phyloP scores from a whole-genome alignment of 92 coral and sea anemone genomes.

The Pocillopora meandrina region DNA sequence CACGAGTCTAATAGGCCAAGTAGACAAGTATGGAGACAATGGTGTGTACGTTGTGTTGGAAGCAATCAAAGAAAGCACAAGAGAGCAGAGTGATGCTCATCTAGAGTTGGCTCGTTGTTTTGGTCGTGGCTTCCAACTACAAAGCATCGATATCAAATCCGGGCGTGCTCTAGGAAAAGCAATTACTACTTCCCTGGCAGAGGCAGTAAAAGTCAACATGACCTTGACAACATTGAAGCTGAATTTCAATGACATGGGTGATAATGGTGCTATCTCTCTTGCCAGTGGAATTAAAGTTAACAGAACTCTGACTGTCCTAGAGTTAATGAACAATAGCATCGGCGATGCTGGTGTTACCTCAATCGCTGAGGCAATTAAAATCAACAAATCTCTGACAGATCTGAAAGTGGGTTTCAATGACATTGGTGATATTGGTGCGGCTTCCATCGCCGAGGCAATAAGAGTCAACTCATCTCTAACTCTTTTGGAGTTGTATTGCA shows the following conservation, averaged over 20 bases:
- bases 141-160: background rate
- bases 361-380: background rate
- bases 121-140: background rate
- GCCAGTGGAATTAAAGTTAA: background rate
- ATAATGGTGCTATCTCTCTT: background rate
- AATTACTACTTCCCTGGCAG: background rate
- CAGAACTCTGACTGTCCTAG: background rate
- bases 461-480: background rate
- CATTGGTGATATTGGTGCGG: conserved; percentile 2
- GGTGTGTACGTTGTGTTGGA: background rate
- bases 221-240: background rate
- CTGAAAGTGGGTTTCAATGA: background rate
- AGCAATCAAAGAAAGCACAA: background rate
- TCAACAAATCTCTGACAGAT: background rate
- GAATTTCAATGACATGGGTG: background rate
- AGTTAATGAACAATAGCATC: background rate
- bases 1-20: background rate
- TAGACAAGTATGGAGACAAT: background rate
- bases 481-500: background rate
- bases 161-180: no score
- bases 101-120: background rate
- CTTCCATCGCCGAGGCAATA: background rate
- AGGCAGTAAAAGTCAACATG: background rate
- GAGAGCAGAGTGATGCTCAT: background rate
- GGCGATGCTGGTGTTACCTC: background rate